phyloP scores from a whole-genome alignment of 2,797 vertebrate species.

The Myiotriccus ornatus region DNA sequence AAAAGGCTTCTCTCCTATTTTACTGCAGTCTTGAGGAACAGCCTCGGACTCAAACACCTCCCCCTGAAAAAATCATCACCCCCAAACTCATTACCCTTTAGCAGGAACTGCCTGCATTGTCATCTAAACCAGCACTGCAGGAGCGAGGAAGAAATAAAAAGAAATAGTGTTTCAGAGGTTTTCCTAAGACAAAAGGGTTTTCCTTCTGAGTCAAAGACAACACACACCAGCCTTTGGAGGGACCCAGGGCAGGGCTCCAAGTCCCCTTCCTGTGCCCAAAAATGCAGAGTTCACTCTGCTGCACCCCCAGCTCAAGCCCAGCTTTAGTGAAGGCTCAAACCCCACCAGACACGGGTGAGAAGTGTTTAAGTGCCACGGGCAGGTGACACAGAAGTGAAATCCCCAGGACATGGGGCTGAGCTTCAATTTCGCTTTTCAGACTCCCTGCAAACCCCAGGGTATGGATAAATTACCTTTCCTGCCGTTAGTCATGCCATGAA shows the following conservation, averaged over 20 bases:
- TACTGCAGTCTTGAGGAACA: neutral
- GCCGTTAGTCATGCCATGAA: neutral
- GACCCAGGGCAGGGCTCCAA: neutral
- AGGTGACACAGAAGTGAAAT: neutral
- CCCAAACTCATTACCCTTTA: neutral
- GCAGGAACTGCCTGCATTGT: neutral
- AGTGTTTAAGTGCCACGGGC: neutral
- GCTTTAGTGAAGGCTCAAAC: neutral
- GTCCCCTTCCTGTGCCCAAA: neutral
- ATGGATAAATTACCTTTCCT: slow-evolving; percentile 2
- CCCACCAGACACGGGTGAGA: neutral
- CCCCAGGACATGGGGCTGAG: neutral
- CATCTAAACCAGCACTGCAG: neutral
- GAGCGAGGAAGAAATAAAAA: neutral
- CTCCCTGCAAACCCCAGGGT: slow-evolving; percentile 22
- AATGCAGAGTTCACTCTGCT: neutral
- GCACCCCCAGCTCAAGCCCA: neutral
- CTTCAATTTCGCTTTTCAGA: slow-evolving; percentile 21
- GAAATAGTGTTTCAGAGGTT: neutral
- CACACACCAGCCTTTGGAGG: neutral
- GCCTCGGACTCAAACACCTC: neutral
- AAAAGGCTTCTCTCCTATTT: neutral
- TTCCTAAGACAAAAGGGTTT: neutral
- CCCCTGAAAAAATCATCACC: neutral
- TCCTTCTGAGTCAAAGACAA: neutral